Base-by-base conservation (phyloP, 2,797 vertebrate genomes). In the Psittacula echo region DNA sequence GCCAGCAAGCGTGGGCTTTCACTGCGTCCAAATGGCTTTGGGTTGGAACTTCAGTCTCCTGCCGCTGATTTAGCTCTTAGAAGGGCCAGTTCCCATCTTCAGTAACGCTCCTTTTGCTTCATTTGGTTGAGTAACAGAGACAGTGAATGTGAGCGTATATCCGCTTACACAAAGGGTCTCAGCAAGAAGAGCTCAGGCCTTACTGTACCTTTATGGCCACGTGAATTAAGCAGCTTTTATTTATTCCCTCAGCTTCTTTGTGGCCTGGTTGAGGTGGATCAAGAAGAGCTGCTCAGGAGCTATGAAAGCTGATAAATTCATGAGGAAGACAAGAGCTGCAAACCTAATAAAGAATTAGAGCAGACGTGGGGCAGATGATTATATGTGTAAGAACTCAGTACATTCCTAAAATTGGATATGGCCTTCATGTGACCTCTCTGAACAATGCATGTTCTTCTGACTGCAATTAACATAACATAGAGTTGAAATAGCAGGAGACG, bases 111-210 rank as follows among this genome's bases (percentile, higher is more conserved):
- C 32, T 89, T 54, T 26, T 4, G 1, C 29, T 65, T n/a, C 5
- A 4, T 41, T 56, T 85, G 58, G 6, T 82, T 47, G 48, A 27
- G 26, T 24, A 16, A 8, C 27, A 44, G 21, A 5, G 58, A 8
- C 14, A 23, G 58, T 37, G 41, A 14, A 8, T 3, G 15, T 21
- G 42, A 7, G 24, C 16, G 7, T 26, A 4, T 41, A 9, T 21
- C 34, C 14, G 2, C 0, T 0, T 62, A n/a, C n/a, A 50, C 32
- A 39, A 10, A 47, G 84, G 48, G 12, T 45, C 51, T 60, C 19
- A 1, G 19, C 34, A 44, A 42, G 37, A 56, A 21, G 42, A 73
- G 15, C 14, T 74, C 62, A 64, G 80, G 24, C 42, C 42, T 79
- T 45, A 21, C 45, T 58, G 32, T 21, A 10, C 41, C 18, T 70